Evolutionary conservation across 2,888 invertebrate genomes (phyloP).

Genomic region (Chaetogeoica ovagalla): DNA sequence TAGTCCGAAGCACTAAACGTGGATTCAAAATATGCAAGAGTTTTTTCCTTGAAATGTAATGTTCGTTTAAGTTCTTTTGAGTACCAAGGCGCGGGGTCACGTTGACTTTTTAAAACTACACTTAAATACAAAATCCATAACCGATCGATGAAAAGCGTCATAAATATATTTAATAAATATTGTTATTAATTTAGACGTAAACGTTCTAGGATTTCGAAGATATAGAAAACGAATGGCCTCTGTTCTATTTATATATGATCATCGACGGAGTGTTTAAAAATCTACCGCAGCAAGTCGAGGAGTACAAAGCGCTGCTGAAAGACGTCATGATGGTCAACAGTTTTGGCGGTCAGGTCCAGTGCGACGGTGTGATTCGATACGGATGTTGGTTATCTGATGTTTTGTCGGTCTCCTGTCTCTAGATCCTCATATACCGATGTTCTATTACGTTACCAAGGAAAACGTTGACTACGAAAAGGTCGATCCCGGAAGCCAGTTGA

Average conservation of each 20-base stretch:
- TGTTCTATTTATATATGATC: slow-evolving; percentile 93
- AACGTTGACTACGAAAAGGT: slow-evolving; percentile 72
- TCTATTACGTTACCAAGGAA: slow-evolving; percentile 80
- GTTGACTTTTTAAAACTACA: no score
- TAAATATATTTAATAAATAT: no score
- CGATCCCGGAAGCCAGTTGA: slow-evolving; percentile 70
- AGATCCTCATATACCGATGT: slow-evolving; percentile 94
- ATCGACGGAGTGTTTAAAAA: slow-evolving; percentile 92
- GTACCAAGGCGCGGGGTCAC: no score
- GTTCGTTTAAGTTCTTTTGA: no score
- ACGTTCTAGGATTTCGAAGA: slow-evolving; percentile 79
- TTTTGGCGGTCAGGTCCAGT: slow-evolving; percentile 68
- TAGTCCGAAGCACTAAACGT: no score
- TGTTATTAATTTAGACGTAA: no score
- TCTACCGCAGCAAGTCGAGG: slow-evolving; percentile 85
- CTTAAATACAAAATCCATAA: no score
- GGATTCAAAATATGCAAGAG: no score
- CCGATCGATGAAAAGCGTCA: no score
- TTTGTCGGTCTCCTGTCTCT: slow-evolving; percentile 56
- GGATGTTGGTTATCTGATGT: background rate
- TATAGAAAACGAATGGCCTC: slow-evolving; percentile 96
- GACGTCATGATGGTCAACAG: slow-evolving; percentile 78
- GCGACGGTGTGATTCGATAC: no score
- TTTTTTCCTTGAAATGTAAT: no score
- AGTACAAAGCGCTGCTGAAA: slow-evolving; percentile 84